Evolutionary conservation across 2,888 invertebrate genomes (phyloP).

Genomic region (Oligia latruncula): DNA sequence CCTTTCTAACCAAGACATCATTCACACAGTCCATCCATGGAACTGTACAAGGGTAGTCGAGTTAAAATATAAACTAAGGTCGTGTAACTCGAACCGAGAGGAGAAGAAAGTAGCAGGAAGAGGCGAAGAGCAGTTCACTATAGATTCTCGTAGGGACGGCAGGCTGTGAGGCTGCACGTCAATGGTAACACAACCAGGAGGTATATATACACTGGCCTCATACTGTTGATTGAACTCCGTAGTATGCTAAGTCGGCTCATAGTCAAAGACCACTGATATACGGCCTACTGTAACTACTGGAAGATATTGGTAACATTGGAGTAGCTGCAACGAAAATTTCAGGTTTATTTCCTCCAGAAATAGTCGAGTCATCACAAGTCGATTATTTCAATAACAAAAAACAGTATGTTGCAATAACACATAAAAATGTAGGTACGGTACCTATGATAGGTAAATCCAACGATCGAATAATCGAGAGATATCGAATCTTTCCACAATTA

Average conservation of each 20-base stretch:
- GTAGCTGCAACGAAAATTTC: background rate
- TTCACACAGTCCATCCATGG: no score
- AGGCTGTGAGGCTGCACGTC: no score
- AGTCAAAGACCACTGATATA: background rate
- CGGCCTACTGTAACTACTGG: background rate
- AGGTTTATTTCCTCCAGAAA: background rate
- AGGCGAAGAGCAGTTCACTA: background rate
- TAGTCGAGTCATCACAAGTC: background rate
- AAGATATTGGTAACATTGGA: background rate
- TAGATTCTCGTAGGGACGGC: background rate
- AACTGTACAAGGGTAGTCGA: background rate
- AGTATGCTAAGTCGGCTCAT: background rate
- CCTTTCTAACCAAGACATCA: no score
- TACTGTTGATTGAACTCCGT: no score
- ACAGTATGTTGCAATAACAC: background rate
- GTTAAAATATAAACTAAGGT: background rate
- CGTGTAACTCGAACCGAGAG: background rate
- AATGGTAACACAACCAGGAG: background rate
- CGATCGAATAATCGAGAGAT: background rate
- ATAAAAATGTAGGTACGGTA: no score
- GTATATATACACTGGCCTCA: no score
- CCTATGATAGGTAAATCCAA: background rate
- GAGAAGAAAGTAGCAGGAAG: background rate
- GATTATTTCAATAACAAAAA: background rate
- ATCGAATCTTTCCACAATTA: background rate